Evolutionary conservation across 2,888 invertebrate species (phyloP), one percentile per base, ranked within the genome.

Genomic region (Hesperia comma): DNA sequence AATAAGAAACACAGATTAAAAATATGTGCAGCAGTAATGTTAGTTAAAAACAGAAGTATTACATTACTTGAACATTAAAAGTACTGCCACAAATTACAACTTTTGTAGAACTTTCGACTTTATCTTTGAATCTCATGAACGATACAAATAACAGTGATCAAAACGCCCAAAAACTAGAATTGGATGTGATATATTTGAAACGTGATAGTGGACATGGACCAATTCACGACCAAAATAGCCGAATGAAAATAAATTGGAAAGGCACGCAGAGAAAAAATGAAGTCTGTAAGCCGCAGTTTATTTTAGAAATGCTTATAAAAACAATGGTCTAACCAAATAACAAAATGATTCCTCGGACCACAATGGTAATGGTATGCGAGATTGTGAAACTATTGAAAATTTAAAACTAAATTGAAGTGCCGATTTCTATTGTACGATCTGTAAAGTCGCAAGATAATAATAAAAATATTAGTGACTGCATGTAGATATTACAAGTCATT

Each of bases 211-310:
- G 43, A 68, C 46, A 51, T 46, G 62, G n/a, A 66, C 37, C 40
- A 66, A 60, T 54, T 41, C 56, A 40, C 19, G 66, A 60, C 49
- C 53, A 61, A 70, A 70, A 70, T 70, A 69, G 56, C 33, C 40
- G 40, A 46, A 69, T 54, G 32, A 41, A 63, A 69, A 66, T 56
- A 69, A 41, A 70, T 62, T 67, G n/a, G 64, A 57, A 71, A 67
- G 63, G 60, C 53, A 19, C 60, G 64, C 53, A 51, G n/a, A 60
- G 33, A 67, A 53, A 67, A 62, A 43, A 64, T 55, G 19, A 41
- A 57, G 41, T 33, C 57, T 33, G 57, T 63, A 43, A 61, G 61
- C 61, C 26, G 49, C 43, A 43, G 17, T 63, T 53, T 57, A 61
- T 61, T 63, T 63, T 56, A 33, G 46, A 56, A n/a, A 56, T 12